Conservation (phyloP, 2,797 vertebrate species). For the Macropus fuliginosus region DNA sequence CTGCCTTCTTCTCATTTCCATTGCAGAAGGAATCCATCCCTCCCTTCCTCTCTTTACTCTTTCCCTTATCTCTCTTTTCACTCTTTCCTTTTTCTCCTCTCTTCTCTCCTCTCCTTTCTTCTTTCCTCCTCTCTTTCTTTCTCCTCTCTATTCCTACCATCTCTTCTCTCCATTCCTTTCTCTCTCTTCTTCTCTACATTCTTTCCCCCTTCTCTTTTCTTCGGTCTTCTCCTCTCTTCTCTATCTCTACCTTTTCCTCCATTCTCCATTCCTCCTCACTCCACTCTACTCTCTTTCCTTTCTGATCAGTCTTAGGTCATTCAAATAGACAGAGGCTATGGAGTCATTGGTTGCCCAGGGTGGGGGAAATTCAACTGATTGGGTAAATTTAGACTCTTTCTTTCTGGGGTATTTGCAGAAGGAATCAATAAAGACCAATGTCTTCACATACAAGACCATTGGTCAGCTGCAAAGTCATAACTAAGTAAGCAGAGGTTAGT, state of each 20-base stretch:
- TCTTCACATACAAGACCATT: not conserved
- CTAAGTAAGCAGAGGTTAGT: not conserved
- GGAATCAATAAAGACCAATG: not conserved
- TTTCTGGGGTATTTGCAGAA: not conserved
- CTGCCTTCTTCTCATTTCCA: not conserved
- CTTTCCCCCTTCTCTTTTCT: no score
- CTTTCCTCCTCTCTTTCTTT: no score
- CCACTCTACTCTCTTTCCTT: not conserved
- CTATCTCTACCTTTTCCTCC: not conserved
- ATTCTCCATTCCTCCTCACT: not conserved
- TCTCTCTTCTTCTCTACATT: no score
- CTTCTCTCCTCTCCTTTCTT: not conserved
- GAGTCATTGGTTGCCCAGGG: not conserved
- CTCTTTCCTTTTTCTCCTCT: no score
- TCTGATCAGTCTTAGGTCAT: not conserved
- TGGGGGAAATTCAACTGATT: not conserved
- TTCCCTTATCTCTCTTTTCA: not conserved
- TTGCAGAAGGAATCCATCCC: not conserved
- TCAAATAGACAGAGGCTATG: not conserved
- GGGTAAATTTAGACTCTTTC: not conserved
- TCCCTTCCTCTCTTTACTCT: not conserved
- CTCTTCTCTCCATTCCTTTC: not conserved
- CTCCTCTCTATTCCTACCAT: not conserved
- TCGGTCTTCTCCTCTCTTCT: not conserved
- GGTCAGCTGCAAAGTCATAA: not conserved